A percentile compares a stretch with the other conserved stretches of the same genome.
These are phyloP conservation scores for Karalla daura DNA, from an alignment of 2,797 vertebrate genomes.

Conservation along the genomic window DNA sequence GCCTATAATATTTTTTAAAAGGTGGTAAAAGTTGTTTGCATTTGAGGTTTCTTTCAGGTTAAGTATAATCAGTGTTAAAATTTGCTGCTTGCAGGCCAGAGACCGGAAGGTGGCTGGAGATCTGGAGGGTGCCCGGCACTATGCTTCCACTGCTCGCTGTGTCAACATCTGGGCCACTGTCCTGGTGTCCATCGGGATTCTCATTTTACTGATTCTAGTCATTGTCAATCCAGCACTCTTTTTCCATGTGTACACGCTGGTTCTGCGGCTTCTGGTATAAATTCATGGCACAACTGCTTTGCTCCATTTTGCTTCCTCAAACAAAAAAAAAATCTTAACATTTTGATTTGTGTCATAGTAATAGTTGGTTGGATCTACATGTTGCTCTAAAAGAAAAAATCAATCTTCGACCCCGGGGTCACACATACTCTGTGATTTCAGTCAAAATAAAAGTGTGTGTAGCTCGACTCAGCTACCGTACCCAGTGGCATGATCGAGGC, in stretches of 20 bases:
- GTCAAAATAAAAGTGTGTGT: too few relatives aligned
- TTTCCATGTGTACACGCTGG: too few relatives aligned
- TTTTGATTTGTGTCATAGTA: neutral
- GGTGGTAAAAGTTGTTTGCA: neutral
- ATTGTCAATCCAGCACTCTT: too few relatives aligned
- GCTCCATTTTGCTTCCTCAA: neutral
- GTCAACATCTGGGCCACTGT: conserved; percentile 39
- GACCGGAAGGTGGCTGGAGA: conserved; percentile 67
- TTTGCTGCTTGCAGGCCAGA: conserved; percentile 60
- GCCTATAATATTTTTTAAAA: too few relatives aligned
- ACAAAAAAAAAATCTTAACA: neutral
- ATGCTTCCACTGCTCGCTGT: conserved; percentile 40
- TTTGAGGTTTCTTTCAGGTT: neutral
- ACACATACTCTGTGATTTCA: too few relatives aligned
- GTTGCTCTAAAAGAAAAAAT: too few relatives aligned
- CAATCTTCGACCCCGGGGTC: too few relatives aligned
- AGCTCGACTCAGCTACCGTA: too few relatives aligned
- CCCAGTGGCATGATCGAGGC: too few relatives aligned
- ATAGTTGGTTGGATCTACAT: neutral
- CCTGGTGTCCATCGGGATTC: rapidly evolving
- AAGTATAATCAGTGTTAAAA: neutral
- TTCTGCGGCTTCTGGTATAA: too few relatives aligned
- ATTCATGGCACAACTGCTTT: neutral
- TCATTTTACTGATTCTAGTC: rapidly evolving
- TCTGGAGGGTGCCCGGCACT: conserved; percentile 18